A percentile compares a stretch with the other conserved stretches of the same genome.
phyloP scores from a whole-genome alignment of 2,888 invertebrate genomes.

The Clanis bilineata region DNA sequence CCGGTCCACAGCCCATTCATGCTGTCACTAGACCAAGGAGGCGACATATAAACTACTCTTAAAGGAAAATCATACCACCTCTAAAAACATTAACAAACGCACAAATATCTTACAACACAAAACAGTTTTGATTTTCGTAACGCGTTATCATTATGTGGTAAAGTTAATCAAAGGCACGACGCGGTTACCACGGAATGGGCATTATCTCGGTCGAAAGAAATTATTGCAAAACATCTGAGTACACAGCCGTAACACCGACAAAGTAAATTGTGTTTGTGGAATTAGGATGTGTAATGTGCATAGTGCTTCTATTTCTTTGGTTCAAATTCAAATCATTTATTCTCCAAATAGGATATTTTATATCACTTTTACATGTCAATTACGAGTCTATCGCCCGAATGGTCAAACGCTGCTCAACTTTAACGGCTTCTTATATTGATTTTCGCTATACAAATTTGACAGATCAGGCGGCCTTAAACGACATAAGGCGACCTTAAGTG shows the following conservation, averaged over 20 bases:
- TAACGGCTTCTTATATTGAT: too few species aligned
- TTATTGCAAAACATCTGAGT: slow-evolving; percentile 5
- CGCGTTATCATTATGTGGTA: slow-evolving; percentile 12
- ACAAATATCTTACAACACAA: background rate
- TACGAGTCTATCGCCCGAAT: too few species aligned
- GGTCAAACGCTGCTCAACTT: too few species aligned
- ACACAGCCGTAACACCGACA: slow-evolving; percentile 1
- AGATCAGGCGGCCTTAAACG: too few species aligned
- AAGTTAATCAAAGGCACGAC: slow-evolving; percentile 7
- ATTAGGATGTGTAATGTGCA: background rate
- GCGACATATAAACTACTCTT: background rate
- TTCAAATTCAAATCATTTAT: too few species aligned
- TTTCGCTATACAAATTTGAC: too few species aligned
- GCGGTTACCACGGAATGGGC: slow-evolving; percentile 10
- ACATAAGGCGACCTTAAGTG: too few species aligned
- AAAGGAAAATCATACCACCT: background rate
- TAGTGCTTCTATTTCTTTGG: background rate
- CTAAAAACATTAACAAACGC: background rate
- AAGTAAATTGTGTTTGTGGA: background rate
- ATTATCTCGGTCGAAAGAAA: slow-evolving; percentile 15
- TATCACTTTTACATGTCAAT: too few species aligned
- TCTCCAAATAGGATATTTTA: too few species aligned
- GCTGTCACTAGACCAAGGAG: too few species aligned
- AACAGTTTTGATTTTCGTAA: slow-evolving; percentile 14
- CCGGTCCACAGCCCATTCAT: too few species aligned